phyloP scores from a whole-genome alignment of 1,140 invertebrate genomes.

The Sinella curviseta region DNA sequence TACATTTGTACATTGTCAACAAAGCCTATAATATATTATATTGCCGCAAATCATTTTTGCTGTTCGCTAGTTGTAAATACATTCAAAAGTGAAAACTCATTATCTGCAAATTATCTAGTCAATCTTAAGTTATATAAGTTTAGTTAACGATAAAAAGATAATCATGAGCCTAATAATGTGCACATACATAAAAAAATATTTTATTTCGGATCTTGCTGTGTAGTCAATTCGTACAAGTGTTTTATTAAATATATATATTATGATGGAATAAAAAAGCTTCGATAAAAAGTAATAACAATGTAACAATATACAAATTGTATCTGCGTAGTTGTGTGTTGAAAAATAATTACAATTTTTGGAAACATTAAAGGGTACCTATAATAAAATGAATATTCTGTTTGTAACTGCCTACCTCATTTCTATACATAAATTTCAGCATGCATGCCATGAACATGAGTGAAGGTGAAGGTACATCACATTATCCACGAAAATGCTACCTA shows the following conservation, averaged over 20 bases:
- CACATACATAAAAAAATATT: no score
- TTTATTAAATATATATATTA: neutral
- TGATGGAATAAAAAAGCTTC: neutral
- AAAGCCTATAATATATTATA: no score
- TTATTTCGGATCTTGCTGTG: no score
- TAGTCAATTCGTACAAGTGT: neutral
- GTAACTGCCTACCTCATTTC: neutral
- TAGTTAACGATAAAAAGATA: neutral
- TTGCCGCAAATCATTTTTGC: neutral
- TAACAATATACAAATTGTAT: neutral
- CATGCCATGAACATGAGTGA: no score
- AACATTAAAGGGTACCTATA: neutral
- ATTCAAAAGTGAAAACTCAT: neutral
- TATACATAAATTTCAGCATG: no score
- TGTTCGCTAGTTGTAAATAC: neutral
- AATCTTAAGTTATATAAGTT: neutral
- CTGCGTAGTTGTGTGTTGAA: neutral
- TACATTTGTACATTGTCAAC: no score
- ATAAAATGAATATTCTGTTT: neutral
- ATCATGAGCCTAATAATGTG: no score
- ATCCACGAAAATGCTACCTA: no score
- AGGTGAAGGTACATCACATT: no score
- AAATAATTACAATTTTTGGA: neutral
- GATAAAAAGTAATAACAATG: neutral
- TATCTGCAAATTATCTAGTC: slow-evolving; percentile 13